phyloP scores from a whole-genome alignment of 2,797 vertebrate species.

The Melanogrammus aeglefinus region DNA sequence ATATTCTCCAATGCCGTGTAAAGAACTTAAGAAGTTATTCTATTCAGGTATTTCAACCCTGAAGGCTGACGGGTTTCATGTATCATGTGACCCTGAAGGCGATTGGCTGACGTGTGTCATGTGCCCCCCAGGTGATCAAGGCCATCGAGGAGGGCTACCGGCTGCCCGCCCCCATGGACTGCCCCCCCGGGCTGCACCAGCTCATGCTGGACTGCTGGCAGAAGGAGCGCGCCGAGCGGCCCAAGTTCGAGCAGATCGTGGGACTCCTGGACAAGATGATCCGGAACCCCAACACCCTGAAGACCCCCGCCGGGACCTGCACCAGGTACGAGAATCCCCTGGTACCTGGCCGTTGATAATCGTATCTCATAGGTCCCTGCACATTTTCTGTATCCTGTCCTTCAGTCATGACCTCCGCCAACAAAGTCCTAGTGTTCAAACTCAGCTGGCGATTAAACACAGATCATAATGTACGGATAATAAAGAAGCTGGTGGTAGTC shows the following conservation, averaged over 20 bases:
- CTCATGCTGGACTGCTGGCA: conserved; percentile 99
- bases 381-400: no score
- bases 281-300: conserved; percentile 94
- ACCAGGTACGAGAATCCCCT: conserved; percentile 76
- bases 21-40: no score
- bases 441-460: background rate
- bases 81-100: no score
- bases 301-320: conserved; percentile 93
- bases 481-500: no score
- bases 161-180: conserved; percentile 84
- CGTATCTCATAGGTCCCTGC: no score
- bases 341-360: no score
- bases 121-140: conserved; percentile 74
- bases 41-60: no score
- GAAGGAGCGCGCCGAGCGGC: conserved; percentile 90
- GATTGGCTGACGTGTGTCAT: no score
- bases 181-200: conserved; percentile 92
- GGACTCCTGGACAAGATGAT: conserved; percentile 99
- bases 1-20: no score
- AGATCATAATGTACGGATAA: background rate
- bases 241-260: conserved; percentile 98
- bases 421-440: background rate
- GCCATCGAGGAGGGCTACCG: conserved; percentile 91
- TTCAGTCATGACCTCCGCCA: no score
- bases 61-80: no score